These are phyloP conservation scores for Carassius gibelio DNA, from an alignment of 2,113 vertebrate genomes.

Conservation along the genomic window DNA sequence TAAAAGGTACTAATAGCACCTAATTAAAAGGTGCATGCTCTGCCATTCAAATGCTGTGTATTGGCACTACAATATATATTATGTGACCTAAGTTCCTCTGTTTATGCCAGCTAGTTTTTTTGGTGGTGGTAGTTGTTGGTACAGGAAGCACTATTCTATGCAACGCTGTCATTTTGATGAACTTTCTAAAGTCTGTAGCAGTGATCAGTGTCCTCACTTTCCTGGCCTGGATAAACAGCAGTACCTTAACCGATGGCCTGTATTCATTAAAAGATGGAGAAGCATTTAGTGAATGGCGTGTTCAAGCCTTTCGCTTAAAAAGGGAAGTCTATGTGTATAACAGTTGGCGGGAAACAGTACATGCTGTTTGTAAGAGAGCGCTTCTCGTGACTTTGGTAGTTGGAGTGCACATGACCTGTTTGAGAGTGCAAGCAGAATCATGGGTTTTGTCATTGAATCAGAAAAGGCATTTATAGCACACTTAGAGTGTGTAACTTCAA, in stretches of 20 bases:
- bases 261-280: not conserved
- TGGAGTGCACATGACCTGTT: constrained; percentile 53
- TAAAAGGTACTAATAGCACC: not conserved
- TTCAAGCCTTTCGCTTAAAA: not conserved
- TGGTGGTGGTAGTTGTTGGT: not conserved
- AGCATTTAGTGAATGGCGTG: not conserved
- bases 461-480: constrained; percentile 37
- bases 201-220: not conserved
- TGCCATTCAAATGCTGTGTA: not conserved
- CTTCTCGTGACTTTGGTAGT: constrained; percentile 51
- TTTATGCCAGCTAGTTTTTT: not conserved
- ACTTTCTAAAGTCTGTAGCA: not conserved
- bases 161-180: not conserved
- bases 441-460: constrained; percentile 29
- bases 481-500: not conserved
- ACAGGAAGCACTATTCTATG: not conserved
- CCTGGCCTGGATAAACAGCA: not conserved
- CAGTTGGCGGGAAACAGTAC: not conserved
- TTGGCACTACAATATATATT: not conserved
- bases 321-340: constrained; percentile 11
- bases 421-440: constrained; percentile 36
- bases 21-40: not conserved
- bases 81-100: not conserved
- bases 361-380: not conserved
- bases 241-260: not conserved